A percentile compares a stretch with the other conserved stretches of the same genome.
Evolutionary conservation across 2,888 invertebrate genomes (phyloP).

Genomic region (Cephus spinipes): DNA sequence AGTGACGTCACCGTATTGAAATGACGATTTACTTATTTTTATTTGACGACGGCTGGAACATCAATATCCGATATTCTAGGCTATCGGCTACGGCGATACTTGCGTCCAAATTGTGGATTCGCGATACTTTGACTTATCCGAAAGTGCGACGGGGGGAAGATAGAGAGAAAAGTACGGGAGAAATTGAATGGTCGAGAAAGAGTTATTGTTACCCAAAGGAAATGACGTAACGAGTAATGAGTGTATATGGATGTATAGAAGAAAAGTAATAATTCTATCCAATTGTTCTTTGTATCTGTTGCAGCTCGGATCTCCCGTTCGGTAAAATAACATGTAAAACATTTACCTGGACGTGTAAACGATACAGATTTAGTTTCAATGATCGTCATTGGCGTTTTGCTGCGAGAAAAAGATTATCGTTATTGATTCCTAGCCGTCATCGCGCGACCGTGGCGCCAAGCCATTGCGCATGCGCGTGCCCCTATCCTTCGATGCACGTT

Average conservation of each 20-base stretch:
- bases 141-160: not conserved
- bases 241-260: not conserved
- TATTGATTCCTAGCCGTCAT: constrained; percentile 14
- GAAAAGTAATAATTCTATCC: not conserved
- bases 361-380: not conserved
- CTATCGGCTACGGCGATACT: not conserved
- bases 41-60: not conserved
- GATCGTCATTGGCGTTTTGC: not conserved
- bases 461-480: not conserved
- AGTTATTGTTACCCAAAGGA: not conserved
- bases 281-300: not conserved
- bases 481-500: not conserved
- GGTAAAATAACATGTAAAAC: not conserved
- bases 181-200: not conserved
- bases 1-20: not conserved
- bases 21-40: not conserved
- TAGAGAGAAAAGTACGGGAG: not conserved
- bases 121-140: not conserved
- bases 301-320: not conserved
- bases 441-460: not conserved
- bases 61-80: not conserved
- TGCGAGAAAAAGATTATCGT: constrained; percentile 7
- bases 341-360: not conserved
- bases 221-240: not conserved
- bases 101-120: not conserved